Base-by-base conservation (phyloP, 2,888 invertebrate genomes). In the Calameuta filiformis region DNA sequence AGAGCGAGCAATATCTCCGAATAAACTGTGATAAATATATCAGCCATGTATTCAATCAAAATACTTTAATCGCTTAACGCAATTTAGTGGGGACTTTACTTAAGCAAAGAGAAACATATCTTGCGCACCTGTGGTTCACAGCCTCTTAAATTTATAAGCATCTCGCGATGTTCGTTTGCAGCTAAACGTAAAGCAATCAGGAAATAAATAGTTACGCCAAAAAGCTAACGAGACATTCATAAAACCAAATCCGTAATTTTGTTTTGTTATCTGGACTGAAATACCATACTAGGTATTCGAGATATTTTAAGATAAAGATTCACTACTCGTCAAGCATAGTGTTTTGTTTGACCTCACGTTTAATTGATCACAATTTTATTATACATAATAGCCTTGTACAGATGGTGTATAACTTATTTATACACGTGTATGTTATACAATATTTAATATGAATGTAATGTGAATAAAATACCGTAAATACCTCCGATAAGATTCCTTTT, bases 391-490 rank as follows among this genome's bases (percentile, higher is more conserved):
- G 80, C 83, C 85, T 85, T 87, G 85, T 86, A 87, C 87, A 87
- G 86, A 86, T 83, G 83, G 85, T 85, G 85, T 84, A 84, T 85
- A 85, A 84, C 84, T 85, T 79, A 82, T 85, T 87, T 84, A 86
- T 85, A 87, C 83, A 84, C 84, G 81, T 83, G 79, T 84, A 85
- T 82, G 81, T 81, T 83, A 86, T 85, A 86, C 82, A 85, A 87
- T 84, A 86, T 85, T 86, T 83, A 87, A 84, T 86, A 87, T 85
- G 83, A 83, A 85, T 87, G 86, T 84, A 85, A 85, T 87, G 84
- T 85, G 86, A 87, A 87, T 87, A 87, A 87, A 87, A 86, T 87
- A 86, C 82, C 81, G 82, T 84, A 87, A 87, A 85, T 87, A 86
- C 84, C 85, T 83, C 84, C 82, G 82, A 76, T 77, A 78, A 82